Conservation (phyloP, 2,888 invertebrate genomes). For the Ectemnius continuus region DNA sequence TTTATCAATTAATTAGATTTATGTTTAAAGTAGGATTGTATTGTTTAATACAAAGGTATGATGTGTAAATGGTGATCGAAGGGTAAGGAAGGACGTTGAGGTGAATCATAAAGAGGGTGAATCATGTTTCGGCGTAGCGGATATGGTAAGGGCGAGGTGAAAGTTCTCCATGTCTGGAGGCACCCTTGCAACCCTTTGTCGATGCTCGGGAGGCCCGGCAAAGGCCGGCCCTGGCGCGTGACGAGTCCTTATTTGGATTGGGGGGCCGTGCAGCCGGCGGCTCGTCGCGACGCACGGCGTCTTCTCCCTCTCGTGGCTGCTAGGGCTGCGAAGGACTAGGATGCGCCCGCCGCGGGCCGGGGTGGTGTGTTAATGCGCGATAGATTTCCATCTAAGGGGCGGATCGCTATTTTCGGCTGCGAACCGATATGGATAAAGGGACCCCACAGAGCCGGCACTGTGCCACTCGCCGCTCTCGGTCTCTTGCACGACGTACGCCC, state of each 20-base stretch:
- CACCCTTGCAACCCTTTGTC: constrained; percentile 36
- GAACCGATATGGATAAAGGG: constrained; percentile 78
- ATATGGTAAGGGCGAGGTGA: neutral
- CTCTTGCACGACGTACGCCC: constrained; percentile 72
- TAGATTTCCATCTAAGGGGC: constrained; percentile 77
- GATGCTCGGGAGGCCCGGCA: constrained; percentile 23
- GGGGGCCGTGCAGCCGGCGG: constrained; percentile 68
- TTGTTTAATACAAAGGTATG: no score
- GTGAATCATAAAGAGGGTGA: neutral
- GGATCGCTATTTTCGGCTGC: constrained; percentile 76
- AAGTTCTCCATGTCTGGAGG: neutral
- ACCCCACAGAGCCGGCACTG: constrained; percentile 73
- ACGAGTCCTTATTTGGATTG: constrained; percentile 75
- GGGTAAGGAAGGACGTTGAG: no score
- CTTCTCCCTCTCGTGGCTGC: constrained; percentile 56
- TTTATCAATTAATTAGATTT: no score
- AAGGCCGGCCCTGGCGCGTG: constrained; percentile 53
- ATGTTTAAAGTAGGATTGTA: no score
- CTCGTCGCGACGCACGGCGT: constrained; percentile 61
- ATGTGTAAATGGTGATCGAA: no score
- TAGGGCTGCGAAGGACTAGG: constrained; percentile 70
- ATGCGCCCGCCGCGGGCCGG: constrained; percentile 40
- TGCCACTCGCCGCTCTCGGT: constrained; percentile 75
- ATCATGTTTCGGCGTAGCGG: neutral
- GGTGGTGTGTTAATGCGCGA: constrained; percentile 61